Evolutionary conservation across 1,140 invertebrate species (phyloP), one percentile per base, ranked within the genome.

Genomic region (Reticulitermes speratus): DNA sequence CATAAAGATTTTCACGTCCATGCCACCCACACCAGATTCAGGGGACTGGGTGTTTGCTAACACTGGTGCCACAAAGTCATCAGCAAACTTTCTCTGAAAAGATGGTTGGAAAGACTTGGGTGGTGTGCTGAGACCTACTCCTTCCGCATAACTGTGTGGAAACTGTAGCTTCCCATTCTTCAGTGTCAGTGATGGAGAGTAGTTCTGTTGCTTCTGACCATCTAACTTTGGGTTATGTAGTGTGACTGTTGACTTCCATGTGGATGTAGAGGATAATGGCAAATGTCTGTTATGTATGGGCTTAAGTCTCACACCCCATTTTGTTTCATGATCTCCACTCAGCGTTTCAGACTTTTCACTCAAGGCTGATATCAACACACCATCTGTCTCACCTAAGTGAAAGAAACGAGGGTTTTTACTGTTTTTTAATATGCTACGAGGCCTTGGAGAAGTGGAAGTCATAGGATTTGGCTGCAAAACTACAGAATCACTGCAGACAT

Each of bases 381-480:
- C 91, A 87, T 92, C 92, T 88, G 93, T 93, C 88, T 94, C 94
- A 75, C 94, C 94, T 87, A 95, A 90, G 89, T 94, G 92, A 90
- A 95, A 95, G 85, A 94, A 94, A 89, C 93, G 94, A 88, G 94
- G 94, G 89, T 95, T 95, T 19, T 94, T 94, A 90, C 94, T 95
- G 88, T 95, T 95, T 90, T 95, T 95, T 84, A 95, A 90, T 90
- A 95, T 95, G 87, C 94, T 93, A 88, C 94, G 93, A 88, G 94
- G 93, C 89, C 91, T 89, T 25, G 65, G 82, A 30, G 87, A 86
- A 82, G 89, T 90, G 82, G 92, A 30, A 75, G 7, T 30, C 7
- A 75, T 30, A 30, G 65, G n/a, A 75, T 90, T 52, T 90, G 90
- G 48, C n/a, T 84, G 48, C 21, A 30, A 75, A 25, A 30, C n/a